These are phyloP conservation scores for Allolobophora icterica DNA, from an alignment of 2,888 invertebrate species.

Conservation along the genomic window DNA sequence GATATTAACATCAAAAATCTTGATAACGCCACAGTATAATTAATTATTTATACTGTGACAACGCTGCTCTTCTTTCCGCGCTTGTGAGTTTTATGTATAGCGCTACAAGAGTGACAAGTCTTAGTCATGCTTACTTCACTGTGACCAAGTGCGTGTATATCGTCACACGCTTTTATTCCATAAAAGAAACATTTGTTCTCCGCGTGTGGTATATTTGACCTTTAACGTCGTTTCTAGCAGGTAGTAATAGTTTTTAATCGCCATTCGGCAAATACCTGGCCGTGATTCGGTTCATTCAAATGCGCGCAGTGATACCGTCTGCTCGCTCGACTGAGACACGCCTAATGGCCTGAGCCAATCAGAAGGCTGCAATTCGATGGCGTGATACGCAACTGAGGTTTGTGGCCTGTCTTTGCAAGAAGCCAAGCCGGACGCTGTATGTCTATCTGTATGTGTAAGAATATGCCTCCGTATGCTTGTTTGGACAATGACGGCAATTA, in stretches of 20 bases:
- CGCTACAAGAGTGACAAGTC: background rate
- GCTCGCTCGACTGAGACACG: background rate
- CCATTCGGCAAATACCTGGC: background rate
- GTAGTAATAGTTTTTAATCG: background rate
- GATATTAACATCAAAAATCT: no score
- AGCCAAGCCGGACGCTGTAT: background rate
- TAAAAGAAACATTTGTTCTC: background rate
- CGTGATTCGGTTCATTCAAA: constrained; percentile 24
- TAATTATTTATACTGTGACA: no score
- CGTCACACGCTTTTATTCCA: background rate
- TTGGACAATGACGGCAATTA: no score
- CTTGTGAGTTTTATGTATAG: background rate
- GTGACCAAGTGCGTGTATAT: background rate
- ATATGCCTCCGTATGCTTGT: background rate
- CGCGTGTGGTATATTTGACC: background rate
- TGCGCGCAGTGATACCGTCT: constrained; percentile 10
- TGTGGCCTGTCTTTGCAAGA: background rate
- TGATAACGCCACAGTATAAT: no score
- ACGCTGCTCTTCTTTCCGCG: no score
- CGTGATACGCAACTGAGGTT: background rate
- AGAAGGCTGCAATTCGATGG: background rate
- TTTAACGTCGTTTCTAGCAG: background rate
- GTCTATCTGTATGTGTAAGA: background rate
- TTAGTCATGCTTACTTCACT: background rate
- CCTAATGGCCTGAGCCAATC: constrained; percentile 28